These are phyloP conservation scores for Hemaris fuciformis DNA, from an alignment of 2,888 invertebrate genomes.

Conservation along the genomic window DNA sequence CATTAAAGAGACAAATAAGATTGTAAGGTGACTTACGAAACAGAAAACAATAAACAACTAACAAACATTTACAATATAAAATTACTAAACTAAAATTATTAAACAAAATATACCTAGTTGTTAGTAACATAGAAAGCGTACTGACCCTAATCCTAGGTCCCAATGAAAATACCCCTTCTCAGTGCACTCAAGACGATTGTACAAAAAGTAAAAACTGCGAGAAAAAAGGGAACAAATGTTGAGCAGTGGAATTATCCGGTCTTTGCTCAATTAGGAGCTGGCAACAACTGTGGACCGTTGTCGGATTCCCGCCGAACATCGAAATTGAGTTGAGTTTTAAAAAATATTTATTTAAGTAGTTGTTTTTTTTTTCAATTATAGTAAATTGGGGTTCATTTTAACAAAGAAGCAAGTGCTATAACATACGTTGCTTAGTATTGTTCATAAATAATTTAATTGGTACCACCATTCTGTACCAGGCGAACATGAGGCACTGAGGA, in stretches of 20 bases:
- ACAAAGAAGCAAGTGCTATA: too few relatives aligned
- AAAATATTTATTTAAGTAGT: too few relatives aligned
- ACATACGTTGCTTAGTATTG: too few relatives aligned
- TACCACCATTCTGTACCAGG: too few relatives aligned
- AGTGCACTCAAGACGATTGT: conserved; percentile 11
- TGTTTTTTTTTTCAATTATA: too few relatives aligned
- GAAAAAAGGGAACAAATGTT: conserved; percentile 26
- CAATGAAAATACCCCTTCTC: conserved; percentile 22
- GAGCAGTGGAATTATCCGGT: conserved; percentile 24
- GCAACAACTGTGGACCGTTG: conserved; percentile 20
- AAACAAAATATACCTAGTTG: neutral
- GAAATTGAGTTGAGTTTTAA: conserved; percentile 10
- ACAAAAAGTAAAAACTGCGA: conserved; percentile 16
- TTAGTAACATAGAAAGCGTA: neutral
- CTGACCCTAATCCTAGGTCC: conserved; percentile 11
- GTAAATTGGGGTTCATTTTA: too few relatives aligned
- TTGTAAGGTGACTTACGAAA: too few relatives aligned
- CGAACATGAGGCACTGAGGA: too few relatives aligned
- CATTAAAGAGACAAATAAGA: too few relatives aligned
- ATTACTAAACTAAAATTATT: neutral
- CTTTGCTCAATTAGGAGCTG: conserved; percentile 32
- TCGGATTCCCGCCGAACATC: conserved; percentile 13
- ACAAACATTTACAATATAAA: neutral
- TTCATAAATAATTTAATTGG: too few relatives aligned
- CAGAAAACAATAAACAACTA: neutral